A percentile compares a stretch with the other conserved stretches of the same genome.
phyloP scores from a whole-genome alignment of 1,140 invertebrate species.

The Drosophila miranda region DNA sequence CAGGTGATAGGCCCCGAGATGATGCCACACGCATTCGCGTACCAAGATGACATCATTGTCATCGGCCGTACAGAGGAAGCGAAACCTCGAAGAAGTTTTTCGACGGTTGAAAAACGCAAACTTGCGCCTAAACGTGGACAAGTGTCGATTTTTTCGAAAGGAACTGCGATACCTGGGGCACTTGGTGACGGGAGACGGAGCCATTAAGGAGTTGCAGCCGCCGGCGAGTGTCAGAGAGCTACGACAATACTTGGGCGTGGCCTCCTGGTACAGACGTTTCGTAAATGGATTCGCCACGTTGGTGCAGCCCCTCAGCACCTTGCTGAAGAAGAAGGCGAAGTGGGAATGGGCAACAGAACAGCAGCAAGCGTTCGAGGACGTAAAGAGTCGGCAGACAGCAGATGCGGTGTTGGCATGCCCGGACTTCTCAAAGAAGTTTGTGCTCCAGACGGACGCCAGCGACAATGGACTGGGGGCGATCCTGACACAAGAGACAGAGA shows the following conservation, averaged over 20 bases:
- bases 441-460: slow-evolving; percentile 52
- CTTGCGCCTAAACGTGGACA: background rate
- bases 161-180: no score
- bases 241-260: slow-evolving; percentile 2
- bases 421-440: slow-evolving; percentile 1
- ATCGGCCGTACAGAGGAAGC: no score
- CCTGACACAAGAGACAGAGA: slow-evolving; percentile 39
- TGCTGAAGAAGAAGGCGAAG: slow-evolving; percentile 1
- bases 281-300: background rate
- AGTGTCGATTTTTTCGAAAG: background rate
- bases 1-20: no score
- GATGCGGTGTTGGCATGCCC: slow-evolving; percentile 15
- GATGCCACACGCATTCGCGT: no score
- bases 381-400: background rate
- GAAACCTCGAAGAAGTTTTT: no score
- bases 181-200: no score
- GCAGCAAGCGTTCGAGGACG: slow-evolving; percentile 5
- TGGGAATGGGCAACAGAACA: background rate
- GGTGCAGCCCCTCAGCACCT: background rate
- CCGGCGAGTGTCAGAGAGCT: slow-evolving; percentile 1
- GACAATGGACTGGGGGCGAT: slow-evolving; percentile 57
- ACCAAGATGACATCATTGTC: no score
- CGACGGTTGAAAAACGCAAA: background rate
- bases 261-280: slow-evolving; percentile 16
- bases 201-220: slow-evolving; percentile 2